Conservation (phyloP, 2,888 invertebrate genomes). For the Mimachlamys varia region DNA sequence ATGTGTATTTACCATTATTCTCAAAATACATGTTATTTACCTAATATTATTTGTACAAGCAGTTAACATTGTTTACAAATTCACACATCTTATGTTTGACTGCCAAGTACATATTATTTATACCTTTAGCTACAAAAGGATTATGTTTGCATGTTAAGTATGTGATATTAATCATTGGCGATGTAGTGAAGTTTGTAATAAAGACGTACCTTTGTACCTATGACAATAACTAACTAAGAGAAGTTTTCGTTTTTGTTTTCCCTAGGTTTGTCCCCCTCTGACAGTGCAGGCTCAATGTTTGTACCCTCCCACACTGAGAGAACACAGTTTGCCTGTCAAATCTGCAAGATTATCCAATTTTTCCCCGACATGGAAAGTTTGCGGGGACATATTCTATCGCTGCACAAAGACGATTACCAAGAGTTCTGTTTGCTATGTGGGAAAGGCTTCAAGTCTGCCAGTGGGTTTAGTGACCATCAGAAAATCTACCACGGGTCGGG, state of each 20-base stretch:
- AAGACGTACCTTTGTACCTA: not conserved
- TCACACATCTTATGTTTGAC: too few relatives aligned
- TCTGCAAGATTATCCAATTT: slow-evolving; percentile 29
- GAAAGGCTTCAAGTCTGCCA: slow-evolving; percentile 41
- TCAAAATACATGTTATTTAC: too few relatives aligned
- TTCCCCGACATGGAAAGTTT: slow-evolving; percentile 34
- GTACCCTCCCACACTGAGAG: not conserved
- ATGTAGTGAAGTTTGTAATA: not conserved
- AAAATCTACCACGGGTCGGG: slow-evolving; percentile 22
- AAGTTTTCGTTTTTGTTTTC: slow-evolving; percentile 25
- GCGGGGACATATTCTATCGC: not conserved
- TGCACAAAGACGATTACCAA: slow-evolving; percentile 26
- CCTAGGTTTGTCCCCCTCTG: slow-evolving; percentile 17
- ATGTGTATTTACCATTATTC: too few relatives aligned
- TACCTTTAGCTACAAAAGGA: too few relatives aligned
- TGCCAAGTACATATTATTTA: too few relatives aligned
- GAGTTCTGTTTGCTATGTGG: slow-evolving; percentile 39
- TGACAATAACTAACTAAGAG: not conserved
- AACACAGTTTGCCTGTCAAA: slow-evolving; percentile 31
- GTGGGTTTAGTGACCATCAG: slow-evolving; percentile 36
- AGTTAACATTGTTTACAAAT: too few relatives aligned
- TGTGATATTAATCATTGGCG: not conserved
- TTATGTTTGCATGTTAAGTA: not conserved
- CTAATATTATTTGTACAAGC: too few relatives aligned
- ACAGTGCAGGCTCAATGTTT: slow-evolving; percentile 1